Evolutionary conservation across 2,113 vertebrate species (phyloP).

Genomic region (Cnemophilus loriae): DNA sequence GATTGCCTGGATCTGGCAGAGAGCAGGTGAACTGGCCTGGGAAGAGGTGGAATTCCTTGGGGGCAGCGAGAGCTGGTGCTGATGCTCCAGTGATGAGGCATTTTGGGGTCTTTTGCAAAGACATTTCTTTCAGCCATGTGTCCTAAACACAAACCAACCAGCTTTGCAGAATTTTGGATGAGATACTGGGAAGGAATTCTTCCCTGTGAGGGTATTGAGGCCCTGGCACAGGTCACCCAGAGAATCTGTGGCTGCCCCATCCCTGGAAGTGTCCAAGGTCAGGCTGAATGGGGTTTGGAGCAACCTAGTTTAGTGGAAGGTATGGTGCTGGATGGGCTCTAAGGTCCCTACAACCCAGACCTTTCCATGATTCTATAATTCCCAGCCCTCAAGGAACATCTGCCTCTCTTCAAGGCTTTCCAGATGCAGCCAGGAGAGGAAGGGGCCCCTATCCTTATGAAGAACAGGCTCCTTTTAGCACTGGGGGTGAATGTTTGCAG

Average conservation of each 20-base stretch:
- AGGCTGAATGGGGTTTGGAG: not conserved
- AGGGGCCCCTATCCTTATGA: fast-evolving
- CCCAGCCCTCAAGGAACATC: not conserved
- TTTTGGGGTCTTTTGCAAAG: not conserved
- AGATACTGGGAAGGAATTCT: not conserved
- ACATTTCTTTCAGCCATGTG: fast-evolving
- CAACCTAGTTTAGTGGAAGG: fast-evolving
- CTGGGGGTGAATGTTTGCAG: not conserved
- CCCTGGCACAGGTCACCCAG: not conserved
- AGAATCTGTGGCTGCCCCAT: not conserved
- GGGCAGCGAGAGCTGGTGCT: not conserved
- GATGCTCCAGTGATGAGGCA: fast-evolving
- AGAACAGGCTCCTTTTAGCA: not conserved
- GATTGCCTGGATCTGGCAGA: not conserved
- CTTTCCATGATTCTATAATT: not conserved
- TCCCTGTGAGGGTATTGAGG: not conserved
- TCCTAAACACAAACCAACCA: not conserved
- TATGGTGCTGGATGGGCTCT: not conserved
- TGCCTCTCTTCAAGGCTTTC: not conserved
- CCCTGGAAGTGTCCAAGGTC: not conserved
- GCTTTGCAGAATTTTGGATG: not conserved
- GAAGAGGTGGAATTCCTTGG: not conserved
- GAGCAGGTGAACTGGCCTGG: not conserved
- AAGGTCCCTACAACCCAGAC: not conserved
- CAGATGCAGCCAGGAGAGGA: not conserved